Percentiles rank a stretch among this genome's conserved stretches.
Evolutionary conservation across 1,140 invertebrate genomes (phyloP).

Genomic region (fruit fly (Drosophila melanogaster)): Release_6_plus_ISO1_MT NT_037436.4:20103501-20104000

Average conservation of each 20-base stretch:
- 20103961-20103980: not conserved
- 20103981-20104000: not conserved
- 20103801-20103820: constrained; percentile 26
- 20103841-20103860: constrained; percentile 28
- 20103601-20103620: constrained; percentile 37
- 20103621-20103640: not conserved
- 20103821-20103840: constrained; percentile 37
- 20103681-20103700: not conserved
- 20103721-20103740: constrained; percentile 15
- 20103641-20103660: not conserved
- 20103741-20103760: constrained; percentile 6
- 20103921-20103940: not conserved
- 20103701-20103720: constrained; percentile 2
- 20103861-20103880: constrained; percentile 15
- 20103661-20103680: not conserved
- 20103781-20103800: constrained; percentile 27
- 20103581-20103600: constrained; percentile 53
- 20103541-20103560: constrained; percentile 22
- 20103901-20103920: constrained; percentile 13
- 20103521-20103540: constrained; percentile 20
- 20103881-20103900: not conserved
- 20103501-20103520: constrained; percentile 59
- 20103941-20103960: no score
- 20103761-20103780: constrained; percentile 15
- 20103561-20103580: constrained; percentile 35